Percentiles rank a stretch among this genome's conserved stretches.
These are phyloP conservation scores for Coranthus polyacanthus DNA, from an alignment of 2,797 vertebrate genomes.

Conservation along the genomic window DNA sequence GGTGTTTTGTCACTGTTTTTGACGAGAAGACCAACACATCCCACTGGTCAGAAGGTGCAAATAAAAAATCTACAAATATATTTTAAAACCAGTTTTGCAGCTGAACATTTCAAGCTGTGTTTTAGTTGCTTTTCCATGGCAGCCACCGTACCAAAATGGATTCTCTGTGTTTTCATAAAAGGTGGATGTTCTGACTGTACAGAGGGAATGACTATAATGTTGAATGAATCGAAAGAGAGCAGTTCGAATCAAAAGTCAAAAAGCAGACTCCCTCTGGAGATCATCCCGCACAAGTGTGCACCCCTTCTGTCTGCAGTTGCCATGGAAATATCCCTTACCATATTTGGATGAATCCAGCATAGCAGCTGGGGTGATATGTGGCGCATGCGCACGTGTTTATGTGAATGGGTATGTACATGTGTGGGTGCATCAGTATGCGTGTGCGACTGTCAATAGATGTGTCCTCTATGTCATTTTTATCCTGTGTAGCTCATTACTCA, in stretches of 20 bases:
- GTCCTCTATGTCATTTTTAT: conserved; percentile 27
- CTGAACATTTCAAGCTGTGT: background rate
- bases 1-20: too few species aligned
- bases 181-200: conserved; percentile 7
- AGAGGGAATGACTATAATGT: background rate
- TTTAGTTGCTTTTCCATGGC: conserved; percentile 3
- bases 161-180: conserved; percentile 21
- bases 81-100: background rate
- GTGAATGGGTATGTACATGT: conserved; percentile 65
- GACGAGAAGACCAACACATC: too few species aligned
- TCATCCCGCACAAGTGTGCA: conserved; percentile 65
- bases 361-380: conserved; percentile 68
- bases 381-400: conserved; percentile 67
- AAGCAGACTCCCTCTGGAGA: conserved; percentile 63
- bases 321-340: conserved; percentile 80
- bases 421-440: conserved; percentile 50
- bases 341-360: conserved; percentile 76
- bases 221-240: conserved; percentile 61
- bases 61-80: too few species aligned
- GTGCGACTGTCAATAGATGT: conserved; percentile 27
- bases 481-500: conserved; percentile 2
- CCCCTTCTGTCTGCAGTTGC: conserved; percentile 81
- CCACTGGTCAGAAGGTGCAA: too few species aligned
- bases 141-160: conserved; percentile 17
- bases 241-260: conserved; percentile 71